Evolutionary conservation across 2,888 invertebrate species (phyloP).

Genomic region (Temnothorax ravouxi): DNA sequence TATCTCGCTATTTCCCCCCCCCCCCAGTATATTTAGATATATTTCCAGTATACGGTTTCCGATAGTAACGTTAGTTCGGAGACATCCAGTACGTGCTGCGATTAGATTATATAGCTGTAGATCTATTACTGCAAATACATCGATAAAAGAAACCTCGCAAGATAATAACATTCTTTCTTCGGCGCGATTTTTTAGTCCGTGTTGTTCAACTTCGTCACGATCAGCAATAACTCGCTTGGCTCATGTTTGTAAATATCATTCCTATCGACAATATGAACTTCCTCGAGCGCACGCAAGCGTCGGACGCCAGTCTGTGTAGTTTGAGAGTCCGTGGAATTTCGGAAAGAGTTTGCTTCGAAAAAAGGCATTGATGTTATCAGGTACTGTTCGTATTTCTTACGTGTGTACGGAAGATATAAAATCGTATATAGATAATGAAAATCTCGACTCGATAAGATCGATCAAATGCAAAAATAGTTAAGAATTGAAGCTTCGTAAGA

Average conservation of each 20-base stretch:
- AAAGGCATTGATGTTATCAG: slow-evolving; percentile 2
- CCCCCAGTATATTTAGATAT: no score
- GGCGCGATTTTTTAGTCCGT: slow-evolving; percentile 1
- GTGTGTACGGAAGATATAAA: neutral
- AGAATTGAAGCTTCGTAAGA: neutral
- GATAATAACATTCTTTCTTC: slow-evolving; percentile 21
- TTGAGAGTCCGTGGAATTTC: neutral
- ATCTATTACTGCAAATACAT: neutral
- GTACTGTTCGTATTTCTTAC: neutral
- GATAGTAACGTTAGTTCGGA: neutral
- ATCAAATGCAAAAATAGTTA: neutral
- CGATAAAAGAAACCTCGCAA: slow-evolving; percentile 13
- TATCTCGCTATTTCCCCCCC: neutral
- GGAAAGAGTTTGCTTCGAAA: neutral
- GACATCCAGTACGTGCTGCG: neutral
- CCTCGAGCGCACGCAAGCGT: neutral
- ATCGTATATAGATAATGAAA: neutral
- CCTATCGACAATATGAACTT: neutral
- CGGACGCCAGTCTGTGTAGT: neutral
- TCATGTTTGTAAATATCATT: slow-evolving; percentile 39
- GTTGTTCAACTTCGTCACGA: neutral
- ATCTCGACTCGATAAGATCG: neutral
- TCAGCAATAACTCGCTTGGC: neutral
- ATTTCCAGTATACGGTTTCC: neutral
- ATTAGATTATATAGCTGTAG: slow-evolving; percentile 26